Percentiles rank a stretch among this genome's conserved stretches.
Evolutionary conservation across 2,888 invertebrate species (phyloP).

Genomic region (Trissolcus brochymenae): DNA sequence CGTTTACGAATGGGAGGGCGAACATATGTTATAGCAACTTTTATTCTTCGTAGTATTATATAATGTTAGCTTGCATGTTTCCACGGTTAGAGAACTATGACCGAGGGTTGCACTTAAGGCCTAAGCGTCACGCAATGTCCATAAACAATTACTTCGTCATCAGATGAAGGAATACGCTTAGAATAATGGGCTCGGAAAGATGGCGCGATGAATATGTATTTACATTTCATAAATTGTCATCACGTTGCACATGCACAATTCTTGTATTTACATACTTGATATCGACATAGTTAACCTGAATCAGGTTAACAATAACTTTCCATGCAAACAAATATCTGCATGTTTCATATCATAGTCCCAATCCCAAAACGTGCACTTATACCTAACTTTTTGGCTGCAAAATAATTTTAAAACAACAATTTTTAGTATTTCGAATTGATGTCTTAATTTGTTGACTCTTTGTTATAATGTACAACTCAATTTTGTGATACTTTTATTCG

Average conservation of each 20-base stretch:
- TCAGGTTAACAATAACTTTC: background rate
- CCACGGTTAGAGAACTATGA: conserved; percentile 37
- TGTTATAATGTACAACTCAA: too few relatives aligned
- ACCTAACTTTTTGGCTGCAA: too few relatives aligned
- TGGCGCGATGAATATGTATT: conserved; percentile 33
- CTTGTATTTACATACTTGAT: conserved; percentile 1
- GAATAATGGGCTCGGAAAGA: conserved; percentile 30
- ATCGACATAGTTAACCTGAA: conserved; percentile 2
- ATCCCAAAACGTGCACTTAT: too few relatives aligned
- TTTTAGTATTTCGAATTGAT: too few relatives aligned
- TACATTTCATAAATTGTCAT: conserved; percentile 34
- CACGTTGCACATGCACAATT: conserved; percentile 11
- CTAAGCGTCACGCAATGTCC: conserved; percentile 62
- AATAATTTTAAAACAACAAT: too few relatives aligned
- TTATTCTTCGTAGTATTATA: conserved; percentile 53
- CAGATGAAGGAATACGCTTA: conserved; percentile 48
- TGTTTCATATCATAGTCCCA: too few relatives aligned
- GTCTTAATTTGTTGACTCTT: too few relatives aligned
- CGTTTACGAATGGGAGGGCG: conserved; percentile 45
- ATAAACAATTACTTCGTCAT: conserved; percentile 65
- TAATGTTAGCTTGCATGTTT: conserved; percentile 55
- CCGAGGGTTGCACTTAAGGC: conserved; percentile 47
- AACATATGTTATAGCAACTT: conserved; percentile 50
- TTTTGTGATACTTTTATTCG: too few relatives aligned
- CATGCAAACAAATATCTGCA: too few relatives aligned